phyloP scores from a whole-genome alignment of 1,140 invertebrate species.

The Manduca sexta region DNA sequence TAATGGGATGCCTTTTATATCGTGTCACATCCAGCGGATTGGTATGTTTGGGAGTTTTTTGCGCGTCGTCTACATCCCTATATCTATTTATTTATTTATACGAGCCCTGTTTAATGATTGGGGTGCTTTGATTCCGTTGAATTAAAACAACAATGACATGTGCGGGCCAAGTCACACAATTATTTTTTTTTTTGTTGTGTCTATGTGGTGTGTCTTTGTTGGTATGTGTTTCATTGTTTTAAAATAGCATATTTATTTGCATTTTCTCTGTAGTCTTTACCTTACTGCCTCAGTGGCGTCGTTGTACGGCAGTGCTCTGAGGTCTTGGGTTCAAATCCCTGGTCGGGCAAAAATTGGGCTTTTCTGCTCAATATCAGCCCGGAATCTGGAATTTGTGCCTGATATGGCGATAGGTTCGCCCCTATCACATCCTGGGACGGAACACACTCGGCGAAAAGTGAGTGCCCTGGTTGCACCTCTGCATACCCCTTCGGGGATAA shows the following conservation, averaged over 20 bases:
- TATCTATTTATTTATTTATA: conserved; percentile 63
- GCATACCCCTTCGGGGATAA: too few species aligned
- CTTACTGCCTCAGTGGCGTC: too few species aligned
- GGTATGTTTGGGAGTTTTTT: conserved; percentile 20
- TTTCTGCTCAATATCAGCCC: too few species aligned
- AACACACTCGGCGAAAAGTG: too few species aligned
- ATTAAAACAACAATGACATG: conserved; percentile 42
- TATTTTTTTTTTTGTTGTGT: conserved; percentile 3
- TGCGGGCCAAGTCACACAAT: conserved; percentile 2
- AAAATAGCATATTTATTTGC: background rate
- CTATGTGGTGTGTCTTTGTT: background rate
- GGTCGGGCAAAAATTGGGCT: too few species aligned
- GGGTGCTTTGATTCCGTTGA: conserved; percentile 50
- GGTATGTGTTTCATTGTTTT: background rate
- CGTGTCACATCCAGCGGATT: conserved; percentile 9
- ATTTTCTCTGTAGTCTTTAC: background rate
- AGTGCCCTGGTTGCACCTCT: too few species aligned
- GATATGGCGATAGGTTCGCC: too few species aligned
- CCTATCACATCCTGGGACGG: too few species aligned
- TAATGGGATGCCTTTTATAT: background rate
- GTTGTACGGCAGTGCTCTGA: too few species aligned
- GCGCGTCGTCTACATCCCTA: conserved; percentile 30
- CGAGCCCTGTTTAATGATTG: conserved; percentile 56
- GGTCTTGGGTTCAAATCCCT: too few species aligned
- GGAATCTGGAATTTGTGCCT: too few species aligned